These are phyloP conservation scores for Hyperoplus immaculatus DNA, from an alignment of 2,797 vertebrate species.

Conservation along the genomic window DNA sequence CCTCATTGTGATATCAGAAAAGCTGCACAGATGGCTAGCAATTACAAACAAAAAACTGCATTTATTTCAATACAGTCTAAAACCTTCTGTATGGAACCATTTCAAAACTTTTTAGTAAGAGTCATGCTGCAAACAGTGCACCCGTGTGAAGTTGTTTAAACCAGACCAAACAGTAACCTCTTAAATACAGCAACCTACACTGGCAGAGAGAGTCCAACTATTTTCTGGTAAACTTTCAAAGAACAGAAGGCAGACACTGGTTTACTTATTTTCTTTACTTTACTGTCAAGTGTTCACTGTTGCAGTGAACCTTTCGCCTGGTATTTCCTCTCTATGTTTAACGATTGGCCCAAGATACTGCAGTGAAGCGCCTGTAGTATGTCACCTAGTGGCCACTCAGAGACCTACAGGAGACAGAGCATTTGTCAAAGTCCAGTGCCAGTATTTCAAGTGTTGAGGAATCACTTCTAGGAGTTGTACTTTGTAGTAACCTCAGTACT, in stretches of 20 bases:
- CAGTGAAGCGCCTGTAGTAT: conserved; percentile 32
- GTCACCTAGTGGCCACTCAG: conserved; percentile 71
- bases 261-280: neutral
- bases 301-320: conserved; percentile 32
- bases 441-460: neutral
- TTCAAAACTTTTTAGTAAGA: neutral
- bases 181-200: conserved; percentile 7
- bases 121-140: conserved; percentile 41
- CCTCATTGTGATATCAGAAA: conserved; percentile 35
- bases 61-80: neutral
- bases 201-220: conserved; percentile 11
- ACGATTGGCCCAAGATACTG: conserved; percentile 39
- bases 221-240: conserved; percentile 7
- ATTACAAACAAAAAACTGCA: neutral
- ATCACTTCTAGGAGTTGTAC: conserved; percentile 1
- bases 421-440: no score
- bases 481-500: neutral
- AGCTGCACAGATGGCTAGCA: neutral
- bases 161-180: conserved; percentile 44
- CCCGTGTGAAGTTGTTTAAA: conserved; percentile 42
- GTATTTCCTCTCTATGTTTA: conserved; percentile 60
- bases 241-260: neutral
- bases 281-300: conserved; percentile 28
- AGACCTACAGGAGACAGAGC: conserved; percentile 23
- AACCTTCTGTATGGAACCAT: neutral